Evolutionary conservation across 2,797 vertebrate genomes (phyloP).

Genomic region (Xenops minutus): DNA sequence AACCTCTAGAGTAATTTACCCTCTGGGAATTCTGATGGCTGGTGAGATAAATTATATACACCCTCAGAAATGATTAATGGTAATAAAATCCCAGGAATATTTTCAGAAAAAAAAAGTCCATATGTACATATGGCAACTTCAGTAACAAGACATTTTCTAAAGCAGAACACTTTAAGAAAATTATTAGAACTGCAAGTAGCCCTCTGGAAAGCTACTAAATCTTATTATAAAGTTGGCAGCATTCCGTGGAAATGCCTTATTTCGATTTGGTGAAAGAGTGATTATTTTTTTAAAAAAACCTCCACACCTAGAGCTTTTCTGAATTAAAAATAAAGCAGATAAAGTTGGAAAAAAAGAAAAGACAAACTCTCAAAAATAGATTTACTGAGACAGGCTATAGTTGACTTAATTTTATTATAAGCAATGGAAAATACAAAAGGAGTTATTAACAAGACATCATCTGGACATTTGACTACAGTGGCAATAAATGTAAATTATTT

Average conservation of each 20-base stretch:
- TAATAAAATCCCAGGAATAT: constrained; percentile 82
- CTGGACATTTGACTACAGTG: background rate
- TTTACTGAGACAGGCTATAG: background rate
- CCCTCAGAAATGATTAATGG: constrained; percentile 94
- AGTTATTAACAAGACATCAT: background rate
- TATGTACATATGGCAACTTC: constrained; percentile 72
- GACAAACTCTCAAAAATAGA: background rate
- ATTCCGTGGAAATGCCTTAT: background rate
- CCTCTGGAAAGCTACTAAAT: constrained; percentile 43
- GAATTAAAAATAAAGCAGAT: background rate
- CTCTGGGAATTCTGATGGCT: constrained; percentile 93
- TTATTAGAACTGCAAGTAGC: constrained; percentile 32
- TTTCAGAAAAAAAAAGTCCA: constrained; percentile 69
- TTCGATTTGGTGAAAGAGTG: background rate
- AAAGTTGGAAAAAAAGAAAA: background rate
- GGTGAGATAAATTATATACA: constrained; percentile 96
- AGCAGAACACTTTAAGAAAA: constrained; percentile 38
- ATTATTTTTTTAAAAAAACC: background rate
- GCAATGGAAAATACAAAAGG: background rate
- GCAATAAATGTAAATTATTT: background rate
- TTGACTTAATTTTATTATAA: background rate
- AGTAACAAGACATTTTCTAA: constrained; percentile 55
- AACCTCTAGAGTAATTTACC: constrained; percentile 99
- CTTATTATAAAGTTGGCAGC: constrained; percentile 27
- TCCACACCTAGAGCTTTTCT: background rate